Percentiles rank a stretch among this genome's conserved stretches.
Evolutionary conservation across 2,888 invertebrate genomes (phyloP).

Genomic region (Cephus pulcher): DNA sequence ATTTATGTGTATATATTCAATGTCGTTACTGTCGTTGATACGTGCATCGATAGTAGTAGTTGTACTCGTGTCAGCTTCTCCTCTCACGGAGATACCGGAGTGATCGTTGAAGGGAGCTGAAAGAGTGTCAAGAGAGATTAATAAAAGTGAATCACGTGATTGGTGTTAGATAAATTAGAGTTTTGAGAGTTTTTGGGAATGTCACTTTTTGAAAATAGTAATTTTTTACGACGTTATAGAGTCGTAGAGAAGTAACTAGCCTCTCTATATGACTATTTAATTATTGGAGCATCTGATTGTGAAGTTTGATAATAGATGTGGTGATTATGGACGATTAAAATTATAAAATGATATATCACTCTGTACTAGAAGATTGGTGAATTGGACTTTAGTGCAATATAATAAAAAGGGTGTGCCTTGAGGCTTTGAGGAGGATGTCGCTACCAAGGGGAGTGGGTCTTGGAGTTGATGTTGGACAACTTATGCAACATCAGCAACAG

Average conservation of each 20-base stretch:
- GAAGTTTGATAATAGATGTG: not conserved
- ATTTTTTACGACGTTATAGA: not conserved
- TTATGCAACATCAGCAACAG: slow-evolving; percentile 83
- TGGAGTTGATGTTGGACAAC: slow-evolving; percentile 87
- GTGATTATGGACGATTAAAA: not conserved
- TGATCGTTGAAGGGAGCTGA: not conserved
- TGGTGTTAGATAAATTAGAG: not conserved
- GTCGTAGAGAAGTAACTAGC: not conserved
- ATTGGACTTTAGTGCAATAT: not conserved
- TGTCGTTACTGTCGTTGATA: too few relatives aligned
- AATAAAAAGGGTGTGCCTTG: not conserved
- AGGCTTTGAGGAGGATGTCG: slow-evolving; percentile 73
- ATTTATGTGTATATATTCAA: too few relatives aligned
- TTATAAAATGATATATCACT: not conserved
- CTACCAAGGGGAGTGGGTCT: slow-evolving; percentile 87
- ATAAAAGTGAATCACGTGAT: not conserved
- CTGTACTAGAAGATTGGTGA: not conserved
- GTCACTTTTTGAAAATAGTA: not conserved
- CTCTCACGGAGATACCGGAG: not conserved
- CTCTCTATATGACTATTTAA: not conserved
- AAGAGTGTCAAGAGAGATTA: not conserved
- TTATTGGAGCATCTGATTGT: not conserved
- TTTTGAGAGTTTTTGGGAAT: not conserved
- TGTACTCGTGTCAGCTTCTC: too few relatives aligned
- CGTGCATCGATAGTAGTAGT: too few relatives aligned